A percentile compares a stretch with the other conserved stretches of the same genome.
Conservation (phyloP, 2,797 vertebrate species). For the Enteromius treurensis region DNA sequence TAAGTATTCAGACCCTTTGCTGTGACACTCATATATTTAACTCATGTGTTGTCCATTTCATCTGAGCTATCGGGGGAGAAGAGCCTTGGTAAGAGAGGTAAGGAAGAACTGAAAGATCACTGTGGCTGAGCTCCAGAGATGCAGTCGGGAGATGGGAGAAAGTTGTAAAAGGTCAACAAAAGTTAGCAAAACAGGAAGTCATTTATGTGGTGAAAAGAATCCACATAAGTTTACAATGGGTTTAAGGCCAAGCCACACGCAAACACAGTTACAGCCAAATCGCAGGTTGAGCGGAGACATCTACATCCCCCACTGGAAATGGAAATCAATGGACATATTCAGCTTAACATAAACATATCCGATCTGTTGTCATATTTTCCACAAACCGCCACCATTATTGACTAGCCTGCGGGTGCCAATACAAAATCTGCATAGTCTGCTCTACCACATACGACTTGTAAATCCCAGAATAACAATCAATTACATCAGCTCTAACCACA, state of each 20-base stretch:
- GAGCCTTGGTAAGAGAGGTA: too few relatives aligned
- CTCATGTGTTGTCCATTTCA: too few relatives aligned
- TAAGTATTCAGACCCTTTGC: too few relatives aligned
- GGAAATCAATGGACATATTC: constrained; percentile 45
- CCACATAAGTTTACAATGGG: background rate
- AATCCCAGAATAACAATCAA: background rate
- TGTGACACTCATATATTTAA: too few relatives aligned
- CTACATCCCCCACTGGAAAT: background rate
- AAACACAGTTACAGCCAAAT: constrained; percentile 8
- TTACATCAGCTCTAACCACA: constrained; percentile 9
- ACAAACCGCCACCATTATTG: constrained; percentile 19
- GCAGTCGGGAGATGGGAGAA: too few relatives aligned
- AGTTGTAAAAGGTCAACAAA: background rate
- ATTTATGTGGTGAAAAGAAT: background rate
- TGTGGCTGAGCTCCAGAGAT: too few relatives aligned
- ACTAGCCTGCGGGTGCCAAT: constrained; percentile 24
- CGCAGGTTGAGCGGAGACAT: background rate
- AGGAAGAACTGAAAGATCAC: too few relatives aligned
- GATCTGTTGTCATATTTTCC: constrained; percentile 31
- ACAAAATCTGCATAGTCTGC: constrained; percentile 14
- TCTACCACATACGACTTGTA: background rate
- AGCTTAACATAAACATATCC: constrained; percentile 33
- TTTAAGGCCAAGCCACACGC: background rate
- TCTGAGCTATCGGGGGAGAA: too few relatives aligned
- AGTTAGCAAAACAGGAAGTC: background rate